Evolutionary conservation across 1,140 invertebrate genomes (phyloP), one percentile per base, ranked within the genome.

Genomic region (Leguminivora glycinivorella): DNA sequence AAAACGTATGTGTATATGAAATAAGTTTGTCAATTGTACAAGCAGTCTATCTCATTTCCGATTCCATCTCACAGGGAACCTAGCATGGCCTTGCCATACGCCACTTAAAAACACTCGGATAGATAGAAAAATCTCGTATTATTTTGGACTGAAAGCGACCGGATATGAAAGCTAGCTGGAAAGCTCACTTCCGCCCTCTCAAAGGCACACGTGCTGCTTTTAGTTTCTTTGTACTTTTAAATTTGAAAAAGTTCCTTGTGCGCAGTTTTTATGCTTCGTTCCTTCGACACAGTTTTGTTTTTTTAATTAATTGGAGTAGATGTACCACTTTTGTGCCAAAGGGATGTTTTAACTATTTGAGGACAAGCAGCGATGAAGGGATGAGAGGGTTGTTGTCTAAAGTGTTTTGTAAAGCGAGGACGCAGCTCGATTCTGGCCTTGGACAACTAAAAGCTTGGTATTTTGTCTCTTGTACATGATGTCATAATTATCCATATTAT

Each of bases 211-310:
- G 74, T 78, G 76, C 70, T 75, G 73, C 69, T 78, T 77, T 78
- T 75, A 80, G 76, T 77, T 78, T 76, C 80, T 82, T 80, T 82
- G 76, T 78, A 72, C 76, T 82, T 79, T 82, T 73, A 72, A 79
- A 79, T 75, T 82, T 78, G 43, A 68, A 76, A 75, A 56, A 67
- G 63, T 67, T 70, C 47, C 25, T n/a, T 71, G 56, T 69, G 72
- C 70, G 14, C 25, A 47, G 56, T 67, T 56, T 34, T 69, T 75
- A 68, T 71, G 74, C 3, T 29, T 34, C 17, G 63, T 19, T 63
- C 70, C 63, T 47, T 47, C 38, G 38, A 17, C 19, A 26, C 26
- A 71, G 17, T 67, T 71, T 71, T 34, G 43, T 56, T 67, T 58
- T 24, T 19, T 24, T 29, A 60, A 25, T 25, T 6, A 60, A 63